Evolutionary conservation across 1,140 invertebrate species (phyloP), one percentile per base, ranked within the genome.

Genomic region (Notospermus geniculatus): DNA sequence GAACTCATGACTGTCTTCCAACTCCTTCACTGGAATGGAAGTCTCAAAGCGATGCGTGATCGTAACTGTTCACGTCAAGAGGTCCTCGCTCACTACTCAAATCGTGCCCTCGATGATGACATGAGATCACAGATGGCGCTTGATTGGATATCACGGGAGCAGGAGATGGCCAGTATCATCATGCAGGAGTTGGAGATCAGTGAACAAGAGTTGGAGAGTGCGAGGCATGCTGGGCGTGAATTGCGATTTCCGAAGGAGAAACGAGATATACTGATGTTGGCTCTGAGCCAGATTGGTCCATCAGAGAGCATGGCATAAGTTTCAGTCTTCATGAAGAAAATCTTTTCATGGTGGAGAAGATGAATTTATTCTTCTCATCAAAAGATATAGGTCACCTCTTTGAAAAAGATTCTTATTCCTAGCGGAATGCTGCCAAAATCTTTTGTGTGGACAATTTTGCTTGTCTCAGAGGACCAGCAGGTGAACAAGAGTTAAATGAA

Each of bases 1-100:
- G 93, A 96, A 80, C 82, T 97, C 65, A 96, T 96, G 93, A 97
- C 93, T 0, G 93, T 96, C 2, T 96, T 97, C 80, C 93, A 96
- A 80, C 84, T 97, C 50, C 84, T 97, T 1, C 93, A 96, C 80
- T 97, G 94, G 94, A 96, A 96, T 79, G 94, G 94, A 1, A 94
- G 91, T 60, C 80, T 97, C 61, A 92, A 94, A 75, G 84, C 83
- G 4, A 85, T 95, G 92, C 88, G 72, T 87, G 93, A 96, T 75
- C 85, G 93, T 7, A 93, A 95, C 74, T 97, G 94, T 77, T 95
- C 92, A n/a, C 84, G 93, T 65, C 91, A 93, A 71, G 91, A 95
- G 80, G 93, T 97, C 0, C 90, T 96, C n/a, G 91, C 92, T 17
- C 93, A 95, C 79, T 95, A 95, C 76, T 94, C 91, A 22, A 90